Conservation (phyloP, 1,140 invertebrate species). For the Zaprionus capensis region DNA sequence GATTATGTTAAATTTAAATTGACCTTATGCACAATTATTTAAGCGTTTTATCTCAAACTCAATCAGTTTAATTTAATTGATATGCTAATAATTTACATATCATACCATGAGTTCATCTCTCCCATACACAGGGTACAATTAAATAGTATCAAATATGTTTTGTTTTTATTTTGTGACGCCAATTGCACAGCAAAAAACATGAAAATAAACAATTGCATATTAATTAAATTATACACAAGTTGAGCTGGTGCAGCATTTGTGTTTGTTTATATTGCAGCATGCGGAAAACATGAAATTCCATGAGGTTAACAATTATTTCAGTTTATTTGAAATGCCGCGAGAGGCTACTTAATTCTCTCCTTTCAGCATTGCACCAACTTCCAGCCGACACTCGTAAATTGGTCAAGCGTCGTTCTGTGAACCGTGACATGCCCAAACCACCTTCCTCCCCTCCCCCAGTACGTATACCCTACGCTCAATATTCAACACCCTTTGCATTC, state of each 20-base stretch:
- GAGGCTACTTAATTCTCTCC: constrained; percentile 24
- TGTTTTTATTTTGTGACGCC: constrained; percentile 4
- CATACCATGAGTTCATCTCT: too few relatives aligned
- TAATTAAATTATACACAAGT: constrained; percentile 58
- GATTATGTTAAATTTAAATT: too few relatives aligned
- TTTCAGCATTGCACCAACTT: not conserved
- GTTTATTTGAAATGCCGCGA: constrained; percentile 7
- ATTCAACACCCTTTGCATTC: constrained; percentile 8
- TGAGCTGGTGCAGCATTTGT: constrained; percentile 25
- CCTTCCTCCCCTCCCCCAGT: not conserved
- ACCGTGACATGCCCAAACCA: constrained; percentile 17
- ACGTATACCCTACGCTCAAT: not conserved
- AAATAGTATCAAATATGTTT: constrained; percentile 16
- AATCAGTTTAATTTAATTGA: too few relatives aligned
- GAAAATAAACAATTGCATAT: constrained; percentile 42
- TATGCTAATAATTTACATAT: too few relatives aligned
- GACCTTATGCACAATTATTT: too few relatives aligned
- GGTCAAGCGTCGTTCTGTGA: constrained; percentile 48
- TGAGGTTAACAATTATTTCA: constrained; percentile 50
- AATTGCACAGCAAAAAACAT: constrained; percentile 14
- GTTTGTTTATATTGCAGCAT: constrained; percentile 28
- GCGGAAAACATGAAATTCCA: constrained; percentile 30
- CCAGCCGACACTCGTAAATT: constrained; percentile 46
- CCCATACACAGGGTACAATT: constrained; percentile 15
- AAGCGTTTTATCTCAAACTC: not conserved